phyloP scores from a whole-genome alignment of 2,888 invertebrate genomes.

The Sabatieria punctata region DNA sequence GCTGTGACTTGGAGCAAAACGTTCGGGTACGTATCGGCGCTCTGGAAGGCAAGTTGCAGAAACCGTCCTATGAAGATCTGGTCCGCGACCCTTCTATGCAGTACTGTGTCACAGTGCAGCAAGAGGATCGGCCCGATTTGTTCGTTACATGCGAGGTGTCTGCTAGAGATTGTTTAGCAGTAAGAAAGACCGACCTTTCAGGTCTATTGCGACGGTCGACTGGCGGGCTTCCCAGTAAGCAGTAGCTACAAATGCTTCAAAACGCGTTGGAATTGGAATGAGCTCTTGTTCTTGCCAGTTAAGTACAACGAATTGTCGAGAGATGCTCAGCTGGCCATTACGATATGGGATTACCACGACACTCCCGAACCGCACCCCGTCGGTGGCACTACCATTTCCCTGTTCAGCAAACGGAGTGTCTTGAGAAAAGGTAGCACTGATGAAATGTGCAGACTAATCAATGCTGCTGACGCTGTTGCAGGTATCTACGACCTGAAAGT shows the following conservation, averaged over 20 bases:
- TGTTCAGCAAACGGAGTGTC: slow-evolving; percentile 87
- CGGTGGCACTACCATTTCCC: slow-evolving; percentile 74
- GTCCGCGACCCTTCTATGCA: slow-evolving; percentile 50
- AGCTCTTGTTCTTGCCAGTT: slow-evolving; percentile 79
- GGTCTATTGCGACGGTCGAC: slow-evolving; percentile 56
- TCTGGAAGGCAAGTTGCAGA: slow-evolving; percentile 68
- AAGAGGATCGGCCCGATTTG: slow-evolving; percentile 43
- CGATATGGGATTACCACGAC: slow-evolving; percentile 76
- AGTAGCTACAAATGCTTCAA: slow-evolving; percentile 82
- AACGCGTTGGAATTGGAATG: slow-evolving; percentile 92
- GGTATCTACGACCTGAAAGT: slow-evolving; percentile 72
- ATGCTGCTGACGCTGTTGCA: slow-evolving; percentile 9
- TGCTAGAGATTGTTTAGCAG: background rate
- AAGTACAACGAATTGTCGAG: slow-evolving; percentile 76
- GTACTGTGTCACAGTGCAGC: slow-evolving; percentile 7
- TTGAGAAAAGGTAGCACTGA: slow-evolving; percentile 59
- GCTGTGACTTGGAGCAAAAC: slow-evolving; percentile 68
- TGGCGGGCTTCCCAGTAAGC: slow-evolving; percentile 64
- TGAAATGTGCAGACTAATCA: slow-evolving; percentile 47
- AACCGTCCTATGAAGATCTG: slow-evolving; percentile 70
- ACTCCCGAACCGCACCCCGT: slow-evolving; percentile 63
- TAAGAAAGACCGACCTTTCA: slow-evolving; percentile 17
- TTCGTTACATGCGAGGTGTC: slow-evolving; percentile 61
- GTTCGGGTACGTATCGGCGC: slow-evolving; percentile 85
- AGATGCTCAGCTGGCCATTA: slow-evolving; percentile 64